These are phyloP conservation scores for Cepaea nemoralis DNA, from an alignment of 1,140 invertebrate genomes.

Conservation along the genomic window DNA sequence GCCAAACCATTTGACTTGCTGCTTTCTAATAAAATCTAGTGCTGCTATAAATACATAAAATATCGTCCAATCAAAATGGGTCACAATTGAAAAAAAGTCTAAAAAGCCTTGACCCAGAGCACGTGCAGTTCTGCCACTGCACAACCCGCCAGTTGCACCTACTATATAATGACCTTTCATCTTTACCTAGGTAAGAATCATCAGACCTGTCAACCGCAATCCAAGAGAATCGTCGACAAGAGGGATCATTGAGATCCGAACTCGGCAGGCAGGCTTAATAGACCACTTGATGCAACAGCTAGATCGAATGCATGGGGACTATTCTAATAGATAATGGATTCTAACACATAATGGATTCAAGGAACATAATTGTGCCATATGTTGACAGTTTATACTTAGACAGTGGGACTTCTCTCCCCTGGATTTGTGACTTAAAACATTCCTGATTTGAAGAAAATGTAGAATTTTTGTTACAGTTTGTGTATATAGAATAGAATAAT, in stretches of 20 bases:
- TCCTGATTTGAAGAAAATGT: not conserved
- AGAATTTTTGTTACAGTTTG: not conserved
- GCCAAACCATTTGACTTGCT: too few relatives aligned
- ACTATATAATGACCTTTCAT: too few relatives aligned
- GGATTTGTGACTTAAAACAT: not conserved
- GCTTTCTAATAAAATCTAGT: too few relatives aligned
- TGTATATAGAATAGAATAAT: not conserved
- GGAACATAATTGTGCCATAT: not conserved
- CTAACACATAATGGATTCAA: not conserved
- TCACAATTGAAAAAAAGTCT: too few relatives aligned
- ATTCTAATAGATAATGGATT: not conserved
- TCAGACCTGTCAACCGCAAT: not conserved
- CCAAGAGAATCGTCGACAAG: not conserved
- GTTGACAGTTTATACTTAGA: not conserved
- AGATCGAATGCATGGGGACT: slow-evolving; percentile 53
- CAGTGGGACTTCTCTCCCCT: not conserved
- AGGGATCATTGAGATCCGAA: slow-evolving; percentile 53
- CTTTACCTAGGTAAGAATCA: slow-evolving; percentile 10
- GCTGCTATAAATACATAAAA: too few relatives aligned
- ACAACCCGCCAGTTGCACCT: too few relatives aligned
- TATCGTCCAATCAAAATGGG: too few relatives aligned
- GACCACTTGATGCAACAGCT: slow-evolving; percentile 66
- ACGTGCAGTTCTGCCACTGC: too few relatives aligned
- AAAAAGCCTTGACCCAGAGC: too few relatives aligned
- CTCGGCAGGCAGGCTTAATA: slow-evolving; percentile 68